Evolutionary conservation across 2,113 vertebrate species (phyloP).

Genomic region (Cygnus buccinator): DNA sequence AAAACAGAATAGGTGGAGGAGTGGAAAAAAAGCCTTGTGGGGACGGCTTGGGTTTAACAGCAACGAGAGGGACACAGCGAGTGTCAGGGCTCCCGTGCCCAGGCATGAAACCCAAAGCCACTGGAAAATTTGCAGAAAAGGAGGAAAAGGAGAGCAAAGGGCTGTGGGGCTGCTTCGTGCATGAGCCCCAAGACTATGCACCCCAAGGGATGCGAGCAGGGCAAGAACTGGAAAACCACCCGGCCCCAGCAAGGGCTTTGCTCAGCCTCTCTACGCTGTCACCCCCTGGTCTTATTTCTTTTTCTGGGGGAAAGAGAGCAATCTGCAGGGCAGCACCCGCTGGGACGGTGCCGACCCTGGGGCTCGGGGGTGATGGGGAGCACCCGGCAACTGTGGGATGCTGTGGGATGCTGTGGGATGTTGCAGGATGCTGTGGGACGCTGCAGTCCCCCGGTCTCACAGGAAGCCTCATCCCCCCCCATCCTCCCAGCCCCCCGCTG

Average conservation of each 20-base stretch:
- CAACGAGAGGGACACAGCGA: rapidly evolving
- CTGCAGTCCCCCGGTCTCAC: neutral
- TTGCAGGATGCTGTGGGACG: rapidly evolving
- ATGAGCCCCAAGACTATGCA: neutral
- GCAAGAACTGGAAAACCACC: neutral
- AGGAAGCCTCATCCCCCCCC: rapidly evolving
- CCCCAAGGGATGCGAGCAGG: neutral
- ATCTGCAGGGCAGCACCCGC: neutral
- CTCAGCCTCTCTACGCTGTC: neutral
- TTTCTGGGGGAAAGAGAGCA: neutral
- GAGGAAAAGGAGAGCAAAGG: neutral
- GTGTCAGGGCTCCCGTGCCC: rapidly evolving
- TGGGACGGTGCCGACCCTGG: neutral
- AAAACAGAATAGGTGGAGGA: neutral
- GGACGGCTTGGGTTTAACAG: neutral
- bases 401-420: rapidly evolving
- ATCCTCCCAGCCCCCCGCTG: rapidly evolving
- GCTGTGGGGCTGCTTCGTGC: neutral
- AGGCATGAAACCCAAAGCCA: neutral
- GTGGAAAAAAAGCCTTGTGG: neutral
- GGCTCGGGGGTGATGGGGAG: neutral
- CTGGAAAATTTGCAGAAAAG: neutral
- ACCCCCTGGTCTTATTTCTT: neutral
- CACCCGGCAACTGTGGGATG: neutral
- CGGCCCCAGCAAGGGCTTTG: neutral